A percentile compares a stretch with the other conserved stretches of the same genome.
Evolutionary conservation across 1,140 invertebrate genomes (phyloP).

Genomic region (Ladona fulva): DNA sequence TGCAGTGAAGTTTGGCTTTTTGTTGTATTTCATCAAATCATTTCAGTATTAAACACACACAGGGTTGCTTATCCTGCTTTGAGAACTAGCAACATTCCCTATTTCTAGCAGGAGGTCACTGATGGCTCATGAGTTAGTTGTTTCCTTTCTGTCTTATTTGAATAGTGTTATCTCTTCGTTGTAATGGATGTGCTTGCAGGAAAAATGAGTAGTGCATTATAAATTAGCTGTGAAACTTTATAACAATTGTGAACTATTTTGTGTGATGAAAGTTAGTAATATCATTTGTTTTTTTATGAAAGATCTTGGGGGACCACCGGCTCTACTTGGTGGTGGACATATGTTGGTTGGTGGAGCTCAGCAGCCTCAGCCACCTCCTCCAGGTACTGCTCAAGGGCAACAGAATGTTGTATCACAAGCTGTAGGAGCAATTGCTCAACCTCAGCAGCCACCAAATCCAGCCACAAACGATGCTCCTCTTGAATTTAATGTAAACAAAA

Average conservation of each 20-base stretch:
- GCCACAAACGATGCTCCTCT: conserved; percentile 57
- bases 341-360: not conserved
- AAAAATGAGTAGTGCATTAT: no score
- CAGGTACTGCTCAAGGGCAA: not conserved
- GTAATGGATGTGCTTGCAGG: no score
- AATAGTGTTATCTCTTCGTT: no score
- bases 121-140: no score
- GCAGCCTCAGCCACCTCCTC: not conserved
- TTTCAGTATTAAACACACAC: no score
- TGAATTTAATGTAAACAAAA: conserved; percentile 57
- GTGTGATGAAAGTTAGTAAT: not conserved
- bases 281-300: not conserved
- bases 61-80: no score
- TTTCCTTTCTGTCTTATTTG: no score
- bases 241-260: not conserved
- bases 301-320: not conserved
- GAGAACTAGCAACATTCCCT: no score
- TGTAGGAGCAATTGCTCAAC: not conserved
- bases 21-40: no score
- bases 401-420: not conserved
- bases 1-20: no score
- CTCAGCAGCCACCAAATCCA: conserved; percentile 29
- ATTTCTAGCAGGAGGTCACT: no score
- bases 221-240: no score
- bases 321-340: not conserved